Evolutionary conservation across 2,888 invertebrate species (phyloP), one percentile per base, ranked within the genome.

Genomic region (Tetramorium bicarinatum): DNA sequence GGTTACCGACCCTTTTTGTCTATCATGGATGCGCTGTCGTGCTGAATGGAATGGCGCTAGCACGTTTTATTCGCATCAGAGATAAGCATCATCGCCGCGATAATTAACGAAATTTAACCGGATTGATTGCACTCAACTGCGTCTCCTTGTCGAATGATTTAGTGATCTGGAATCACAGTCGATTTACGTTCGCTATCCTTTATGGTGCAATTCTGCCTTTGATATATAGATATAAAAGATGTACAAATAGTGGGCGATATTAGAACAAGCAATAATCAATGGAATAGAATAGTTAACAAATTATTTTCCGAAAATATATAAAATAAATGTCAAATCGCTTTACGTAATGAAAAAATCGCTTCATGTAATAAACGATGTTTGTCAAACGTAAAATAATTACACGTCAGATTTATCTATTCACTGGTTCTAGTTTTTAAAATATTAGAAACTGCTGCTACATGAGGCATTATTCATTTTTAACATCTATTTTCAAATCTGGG

Each of bases 101-200:
- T 83, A 87, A 87, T 83, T 75, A 79, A 83, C 56, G 52, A 82
- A 86, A 74, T 87, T 89, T 84, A 83, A 86, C 59, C 47, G 7
- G 21, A 59, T 9, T 59, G 64, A 61, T 47, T 15, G 75, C 67
- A 80, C 82, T 84, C 75, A 54, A 6, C n/a, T 13, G 29, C 29
- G 15, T n/a, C 25, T 25, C 21, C 34, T 25, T 56, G 29, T 49
- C 59, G 61, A 66, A 67, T 66, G 67, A 83, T 59, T 83, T 83
- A 80, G 67, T 41, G 59, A 41, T 56, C 44, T 49, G 11, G 18
- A 72, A 66, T 80, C 13, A 56, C 56, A 72, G 21, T 49, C 18
- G 13, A 59, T 66, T 69, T 71, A 47, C 2, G 13, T 21, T 49
- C 13, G n/a, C 18, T 44, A 25, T 59, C 15, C 1, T 38, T 52